Percentiles rank a stretch among this genome's conserved stretches.
phyloP scores from a whole-genome alignment of 2,113 vertebrate genomes.

The Smithornis capensis region DNA sequence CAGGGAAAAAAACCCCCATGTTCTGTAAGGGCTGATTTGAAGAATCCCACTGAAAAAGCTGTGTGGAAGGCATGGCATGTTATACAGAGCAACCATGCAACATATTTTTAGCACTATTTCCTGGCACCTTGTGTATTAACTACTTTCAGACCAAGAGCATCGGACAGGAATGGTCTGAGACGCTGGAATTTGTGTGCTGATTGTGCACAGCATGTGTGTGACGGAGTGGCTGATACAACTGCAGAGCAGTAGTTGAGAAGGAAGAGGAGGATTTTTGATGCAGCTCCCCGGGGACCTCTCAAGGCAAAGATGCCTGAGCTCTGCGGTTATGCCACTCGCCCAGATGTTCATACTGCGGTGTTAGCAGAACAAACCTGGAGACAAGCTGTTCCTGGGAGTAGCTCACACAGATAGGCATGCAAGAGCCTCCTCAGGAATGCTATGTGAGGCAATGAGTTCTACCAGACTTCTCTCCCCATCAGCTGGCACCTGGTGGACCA shows the following conservation, averaged over 20 bases:
- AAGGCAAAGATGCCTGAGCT: background rate
- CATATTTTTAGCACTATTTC: slow-evolving; percentile 19
- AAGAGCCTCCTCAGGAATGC: background rate
- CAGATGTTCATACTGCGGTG: background rate
- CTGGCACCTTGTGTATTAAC: slow-evolving; percentile 35
- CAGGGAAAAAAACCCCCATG: background rate
- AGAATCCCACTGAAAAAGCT: background rate
- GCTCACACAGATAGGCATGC: background rate
- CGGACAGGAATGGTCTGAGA: background rate
- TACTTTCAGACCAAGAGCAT: background rate
- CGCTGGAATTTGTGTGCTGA: background rate
- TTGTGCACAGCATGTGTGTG: background rate
- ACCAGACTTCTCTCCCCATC: background rate
- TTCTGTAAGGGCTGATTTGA: background rate
- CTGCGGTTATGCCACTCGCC: background rate
- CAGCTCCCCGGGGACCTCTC: background rate
- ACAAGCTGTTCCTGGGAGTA: slow-evolving; percentile 8
- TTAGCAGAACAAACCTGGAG: background rate
- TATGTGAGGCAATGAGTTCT: background rate
- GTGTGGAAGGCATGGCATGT: background rate
- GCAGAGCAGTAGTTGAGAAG: background rate
- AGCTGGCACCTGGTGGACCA: background rate
- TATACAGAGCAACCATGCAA: background rate
- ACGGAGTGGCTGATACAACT: background rate
- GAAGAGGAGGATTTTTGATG: background rate